Percentiles rank a stretch among this genome's conserved stretches.
Conservation (phyloP, 2,888 invertebrate species). For the Lasioglossum calceatum region DNA sequence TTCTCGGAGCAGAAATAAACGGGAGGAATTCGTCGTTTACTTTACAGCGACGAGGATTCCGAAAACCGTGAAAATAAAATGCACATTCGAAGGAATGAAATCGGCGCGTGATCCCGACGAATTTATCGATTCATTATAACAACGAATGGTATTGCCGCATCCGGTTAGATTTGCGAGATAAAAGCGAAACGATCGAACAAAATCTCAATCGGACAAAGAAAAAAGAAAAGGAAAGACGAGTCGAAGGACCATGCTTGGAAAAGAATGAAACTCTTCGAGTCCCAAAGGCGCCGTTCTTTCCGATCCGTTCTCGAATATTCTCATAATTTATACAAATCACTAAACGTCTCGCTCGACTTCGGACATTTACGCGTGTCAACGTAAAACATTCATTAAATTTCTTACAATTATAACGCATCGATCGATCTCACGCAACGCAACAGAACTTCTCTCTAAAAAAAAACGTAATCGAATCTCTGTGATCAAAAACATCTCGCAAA, state of each 20-base stretch:
- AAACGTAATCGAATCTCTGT: neutral
- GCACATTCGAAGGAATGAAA: slow-evolving; percentile 19
- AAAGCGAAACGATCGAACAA: slow-evolving; percentile 5
- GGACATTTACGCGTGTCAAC: neutral
- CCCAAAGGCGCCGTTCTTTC: neutral
- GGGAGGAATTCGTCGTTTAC: slow-evolving; percentile 29
- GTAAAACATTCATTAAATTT: neutral
- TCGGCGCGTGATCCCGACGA: slow-evolving; percentile 24
- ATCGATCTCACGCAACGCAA: neutral
- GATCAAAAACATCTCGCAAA: neutral
- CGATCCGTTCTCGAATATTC: neutral
- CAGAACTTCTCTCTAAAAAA: neutral
- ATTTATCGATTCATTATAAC: slow-evolving; percentile 30
- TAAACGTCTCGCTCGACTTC: neutral
- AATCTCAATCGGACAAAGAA: slow-evolving; percentile 4
- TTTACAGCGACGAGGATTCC: slow-evolving; percentile 29
- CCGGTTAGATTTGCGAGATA: slow-evolving; percentile 15
- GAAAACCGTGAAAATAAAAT: slow-evolving; percentile 30
- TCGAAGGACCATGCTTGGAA: neutral
- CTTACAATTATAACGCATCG: neutral
- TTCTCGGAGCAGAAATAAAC: neutral
- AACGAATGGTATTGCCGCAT: slow-evolving; percentile 44
- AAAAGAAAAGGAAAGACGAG: neutral
- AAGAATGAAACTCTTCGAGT: neutral
- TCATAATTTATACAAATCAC: neutral